Evolutionary conservation across 2,797 vertebrate genomes (phyloP).

Genomic region (Coendou prehensilis): DNA sequence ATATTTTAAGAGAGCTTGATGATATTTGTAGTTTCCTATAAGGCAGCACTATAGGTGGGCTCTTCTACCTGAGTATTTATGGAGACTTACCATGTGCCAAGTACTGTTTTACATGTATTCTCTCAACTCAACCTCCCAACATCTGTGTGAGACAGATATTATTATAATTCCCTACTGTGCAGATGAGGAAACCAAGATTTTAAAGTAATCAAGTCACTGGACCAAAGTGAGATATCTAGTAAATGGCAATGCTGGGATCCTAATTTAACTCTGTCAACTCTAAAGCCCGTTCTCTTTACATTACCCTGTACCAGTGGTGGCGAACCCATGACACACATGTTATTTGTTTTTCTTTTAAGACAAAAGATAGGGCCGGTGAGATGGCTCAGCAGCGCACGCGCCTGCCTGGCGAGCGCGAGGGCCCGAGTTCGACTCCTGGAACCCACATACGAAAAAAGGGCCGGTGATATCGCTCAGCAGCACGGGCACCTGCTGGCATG

Average conservation of each 20-base stretch:
- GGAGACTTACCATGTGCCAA: neutral
- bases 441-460: too few species aligned
- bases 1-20: conserved; percentile 5
- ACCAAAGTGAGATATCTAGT: conserved; percentile 45
- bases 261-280: conserved; percentile 17
- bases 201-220: neutral
- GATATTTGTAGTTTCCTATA: neutral
- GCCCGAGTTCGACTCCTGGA: too few species aligned
- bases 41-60: neutral
- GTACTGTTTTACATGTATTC: neutral
- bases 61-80: neutral
- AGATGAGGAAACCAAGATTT: conserved; percentile 20
- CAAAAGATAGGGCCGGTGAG: neutral
- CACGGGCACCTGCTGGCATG: too few species aligned
- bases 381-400: too few species aligned
- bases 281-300: neutral
- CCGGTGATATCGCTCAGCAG: too few species aligned
- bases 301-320: neutral
- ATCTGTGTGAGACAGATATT: neutral
- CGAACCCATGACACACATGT: neutral
- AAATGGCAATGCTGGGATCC: neutral
- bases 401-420: too few species aligned
- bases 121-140: neutral
- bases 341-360: neutral
- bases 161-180: neutral